Base-by-base conservation (phyloP, 2,797 vertebrate genomes). In the Petrocephalus sullivani region DNA sequence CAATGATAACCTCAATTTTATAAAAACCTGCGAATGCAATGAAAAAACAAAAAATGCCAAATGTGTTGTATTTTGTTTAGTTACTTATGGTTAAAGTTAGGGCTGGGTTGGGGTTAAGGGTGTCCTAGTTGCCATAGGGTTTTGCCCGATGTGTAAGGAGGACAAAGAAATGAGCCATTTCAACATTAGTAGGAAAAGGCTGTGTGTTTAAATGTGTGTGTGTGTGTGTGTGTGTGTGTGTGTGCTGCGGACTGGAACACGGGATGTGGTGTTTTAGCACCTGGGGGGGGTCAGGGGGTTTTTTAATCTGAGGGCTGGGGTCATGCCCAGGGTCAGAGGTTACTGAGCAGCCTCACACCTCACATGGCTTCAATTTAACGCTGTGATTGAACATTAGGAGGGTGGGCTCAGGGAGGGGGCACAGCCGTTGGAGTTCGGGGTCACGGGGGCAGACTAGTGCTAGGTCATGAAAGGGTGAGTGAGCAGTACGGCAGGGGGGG, bases 301-400 rank as follows among this genome's bases (percentile, higher is more conserved):
- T 94, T 94, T 97, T 98, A 97, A 99, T 98, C 97, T 97, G 97
- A 92, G 93, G 95, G 93, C 93, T 28, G 91, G 92, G 92, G 92
- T 53, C 21, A 33, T 53, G n/a, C 83, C 83, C 94, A 91, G 93
- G 95, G 96, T 95, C 97, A 94, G 92, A 94, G 95, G 96, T 96
- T 92, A 95, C 92, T 91, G 92, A 93, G 94, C 92, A 90, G 81
- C 89, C 91, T 89, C 90, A 91, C 51, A 33, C 89, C 90, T 90
- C 96, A 96, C 95, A 94, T 94, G 95, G 92, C 93, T 94, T 90
- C 92, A 93, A 95, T 96, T 96, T 94, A 93, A 93, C 91, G 53
- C 19, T 23, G 89, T 91, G 90, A 93, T 88, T 91, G 89, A 90
- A 93, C 90, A 90, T 88, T 89, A 82, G 90, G 91, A 91, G 91